Evolutionary conservation across 2,797 vertebrate species (phyloP), one percentile per base, ranked within the genome.

Genomic region (Tokudaia tokunoshimensis): DNA sequence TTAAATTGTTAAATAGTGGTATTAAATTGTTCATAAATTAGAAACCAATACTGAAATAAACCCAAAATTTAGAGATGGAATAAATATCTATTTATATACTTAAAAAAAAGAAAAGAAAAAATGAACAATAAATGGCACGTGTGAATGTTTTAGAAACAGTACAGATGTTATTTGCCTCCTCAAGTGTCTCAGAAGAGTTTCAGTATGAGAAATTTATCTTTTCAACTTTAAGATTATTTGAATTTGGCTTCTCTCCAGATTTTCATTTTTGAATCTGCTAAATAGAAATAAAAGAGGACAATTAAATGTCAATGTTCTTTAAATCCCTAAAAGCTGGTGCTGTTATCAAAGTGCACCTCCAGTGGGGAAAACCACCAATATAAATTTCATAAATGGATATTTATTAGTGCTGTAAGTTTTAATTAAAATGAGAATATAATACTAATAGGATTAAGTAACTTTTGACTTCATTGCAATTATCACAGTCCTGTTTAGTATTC

Each of bases 371-470:
- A 87, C 63, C 96, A 88, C 70, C 89, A 96, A 76, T 89, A 79
- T 8, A 81, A 97, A 89, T 6, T 81, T 92, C 84, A 78, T 41
- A 93, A 98, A 96, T 85, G 79, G 37, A 81, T 57, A 29, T 85
- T 96, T 97, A 97, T 97, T 97, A 94, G 88, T 94, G 67, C n/a
- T 97, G 84, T 94, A 81, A 95, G 72, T 1, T 92, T 57, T 97
- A 92, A 93, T 63, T 97, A 96, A 94, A 94, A 95, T 93, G 89
- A 91, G 55, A 79, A 29, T 85, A 88, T 94, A 61, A 79, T 6
- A 24, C 10, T 94, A 94, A 94, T 81, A 84, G 26, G 65, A 89
- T 97, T 83, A 95, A 86, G 31, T 95, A 95, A 95, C 95, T 96
- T 97, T 88, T 94, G 92, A 82, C 59, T 97, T 97, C 11, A 29